Conservation (phyloP, 2,797 vertebrate species). For the Molossus molossus region DNA sequence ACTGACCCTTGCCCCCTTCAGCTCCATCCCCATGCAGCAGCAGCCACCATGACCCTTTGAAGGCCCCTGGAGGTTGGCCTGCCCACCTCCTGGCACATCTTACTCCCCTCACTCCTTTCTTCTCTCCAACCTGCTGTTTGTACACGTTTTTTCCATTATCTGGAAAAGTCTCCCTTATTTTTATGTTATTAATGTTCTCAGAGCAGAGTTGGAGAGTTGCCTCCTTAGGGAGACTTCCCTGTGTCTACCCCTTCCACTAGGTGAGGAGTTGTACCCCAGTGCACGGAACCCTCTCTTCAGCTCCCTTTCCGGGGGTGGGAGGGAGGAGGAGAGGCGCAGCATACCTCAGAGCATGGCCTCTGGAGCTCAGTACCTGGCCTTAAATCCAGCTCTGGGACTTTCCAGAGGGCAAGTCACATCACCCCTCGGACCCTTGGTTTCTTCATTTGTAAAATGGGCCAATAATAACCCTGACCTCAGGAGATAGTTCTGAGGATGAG, state of each 20-base stretch:
- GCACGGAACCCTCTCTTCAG: no score
- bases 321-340: neutral
- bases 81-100: no score
- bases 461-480: neutral
- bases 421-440: neutral
- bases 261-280: neutral
- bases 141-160: accelerated
- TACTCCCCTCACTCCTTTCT: neutral
- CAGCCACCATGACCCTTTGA: neutral
- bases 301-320: neutral
- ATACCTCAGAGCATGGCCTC: neutral
- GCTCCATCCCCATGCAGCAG: neutral
- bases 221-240: neutral
- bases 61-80: neutral
- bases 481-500: neutral
- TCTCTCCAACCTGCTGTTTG: neutral
- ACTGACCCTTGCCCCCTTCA: neutral
- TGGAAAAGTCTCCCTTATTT: neutral
- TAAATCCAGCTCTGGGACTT: neutral
- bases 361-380: neutral
- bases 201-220: neutral
- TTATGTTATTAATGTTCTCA: neutral
- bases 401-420: neutral
- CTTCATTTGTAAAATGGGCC: slow-evolving; percentile 26
- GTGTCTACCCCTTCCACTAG: neutral